phyloP scores from a whole-genome alignment of 2,113 vertebrate genomes.

The Megalops atlanticus region DNA sequence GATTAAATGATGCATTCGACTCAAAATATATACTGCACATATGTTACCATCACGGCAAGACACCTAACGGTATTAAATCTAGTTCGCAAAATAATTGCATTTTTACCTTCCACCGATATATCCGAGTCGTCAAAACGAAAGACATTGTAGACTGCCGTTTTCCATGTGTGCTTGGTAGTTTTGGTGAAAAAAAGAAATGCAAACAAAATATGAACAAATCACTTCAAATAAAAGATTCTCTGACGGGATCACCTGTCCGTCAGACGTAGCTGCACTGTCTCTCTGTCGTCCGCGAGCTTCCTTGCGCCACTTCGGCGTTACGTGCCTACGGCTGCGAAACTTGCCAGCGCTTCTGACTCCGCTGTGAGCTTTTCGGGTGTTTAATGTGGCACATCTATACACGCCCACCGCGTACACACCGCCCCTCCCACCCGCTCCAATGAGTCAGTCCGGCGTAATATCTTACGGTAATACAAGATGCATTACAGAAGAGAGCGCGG shows the following conservation, averaged over 20 bases:
- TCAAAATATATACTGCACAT: too few species aligned
- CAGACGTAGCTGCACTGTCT: neutral
- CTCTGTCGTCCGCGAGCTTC: neutral
- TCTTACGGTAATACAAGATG: constrained; percentile 27
- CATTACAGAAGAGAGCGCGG: neutral
- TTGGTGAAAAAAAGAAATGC: neutral
- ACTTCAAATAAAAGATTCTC: neutral
- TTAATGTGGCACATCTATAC: constrained; percentile 40
- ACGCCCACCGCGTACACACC: constrained; percentile 44
- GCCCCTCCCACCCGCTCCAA: constrained; percentile 40
- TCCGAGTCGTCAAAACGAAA: neutral
- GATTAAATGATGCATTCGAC: too few species aligned
- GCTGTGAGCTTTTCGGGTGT: constrained; percentile 26
- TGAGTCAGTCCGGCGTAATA: constrained; percentile 46
- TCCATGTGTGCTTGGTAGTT: neutral
- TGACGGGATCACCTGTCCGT: neutral
- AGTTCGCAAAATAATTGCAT: neutral
- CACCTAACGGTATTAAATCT: too few species aligned
- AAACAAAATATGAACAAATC: neutral
- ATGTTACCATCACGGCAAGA: neutral
- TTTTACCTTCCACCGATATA: constrained; percentile 23
- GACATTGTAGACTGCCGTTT: neutral
- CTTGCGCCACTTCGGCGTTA: neutral
- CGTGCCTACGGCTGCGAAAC: constrained; percentile 27
- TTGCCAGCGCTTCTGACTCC: neutral